phyloP scores from a whole-genome alignment of 2,113 vertebrate species.

The Lophochroa leadbeateri region DNA sequence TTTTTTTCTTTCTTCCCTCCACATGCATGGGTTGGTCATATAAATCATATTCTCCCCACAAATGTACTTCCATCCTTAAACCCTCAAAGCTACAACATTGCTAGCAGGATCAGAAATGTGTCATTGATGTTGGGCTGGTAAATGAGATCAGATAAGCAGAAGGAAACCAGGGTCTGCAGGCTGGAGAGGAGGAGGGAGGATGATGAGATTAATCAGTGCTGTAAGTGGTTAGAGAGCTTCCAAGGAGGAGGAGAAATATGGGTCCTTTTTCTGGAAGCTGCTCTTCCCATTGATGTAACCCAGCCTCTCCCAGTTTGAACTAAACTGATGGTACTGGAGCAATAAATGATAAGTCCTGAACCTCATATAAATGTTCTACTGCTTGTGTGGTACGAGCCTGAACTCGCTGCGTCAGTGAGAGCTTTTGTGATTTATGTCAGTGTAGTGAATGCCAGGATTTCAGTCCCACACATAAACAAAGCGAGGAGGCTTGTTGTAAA shows the following conservation, averaged over 20 bases:
- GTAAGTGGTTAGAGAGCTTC: background rate
- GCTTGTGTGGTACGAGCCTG: rapidly evolving
- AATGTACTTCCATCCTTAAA: background rate
- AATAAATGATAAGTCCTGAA: background rate
- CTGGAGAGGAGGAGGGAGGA: background rate
- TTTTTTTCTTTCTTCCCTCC: background rate
- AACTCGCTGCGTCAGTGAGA: background rate
- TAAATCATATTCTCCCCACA: background rate
- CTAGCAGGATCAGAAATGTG: background rate
- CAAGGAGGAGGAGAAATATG: background rate
- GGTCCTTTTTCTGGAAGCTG: background rate
- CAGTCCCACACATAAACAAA: background rate
- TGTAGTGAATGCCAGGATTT: background rate
- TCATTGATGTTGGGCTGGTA: background rate
- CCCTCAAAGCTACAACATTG: background rate
- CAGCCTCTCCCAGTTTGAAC: background rate
- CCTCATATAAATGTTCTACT: background rate
- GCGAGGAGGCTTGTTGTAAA: background rate
- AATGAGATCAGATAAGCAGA: background rate
- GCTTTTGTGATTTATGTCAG: background rate
- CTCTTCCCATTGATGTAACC: background rate
- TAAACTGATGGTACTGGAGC: background rate
- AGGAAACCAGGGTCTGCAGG: background rate
- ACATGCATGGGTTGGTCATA: background rate
- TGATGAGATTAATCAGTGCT: background rate